A percentile compares a stretch with the other conserved stretches of the same genome.
These are phyloP conservation scores for Nomada ruficornis DNA, from an alignment of 2,888 invertebrate species.

Conservation along the genomic window DNA sequence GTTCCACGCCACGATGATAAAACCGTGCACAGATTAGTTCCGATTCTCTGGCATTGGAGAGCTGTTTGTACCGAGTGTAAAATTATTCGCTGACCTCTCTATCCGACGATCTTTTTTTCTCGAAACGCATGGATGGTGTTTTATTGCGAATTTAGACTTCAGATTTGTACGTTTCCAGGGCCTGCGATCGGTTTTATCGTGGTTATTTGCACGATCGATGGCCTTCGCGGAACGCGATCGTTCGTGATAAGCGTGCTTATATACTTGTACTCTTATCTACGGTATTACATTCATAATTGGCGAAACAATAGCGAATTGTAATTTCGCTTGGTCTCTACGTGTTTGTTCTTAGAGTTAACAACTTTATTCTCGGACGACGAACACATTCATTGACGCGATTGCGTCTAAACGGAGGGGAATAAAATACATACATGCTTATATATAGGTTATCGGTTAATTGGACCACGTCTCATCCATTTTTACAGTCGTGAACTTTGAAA, in stretches of 20 bases:
- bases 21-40: slow-evolving; percentile 59
- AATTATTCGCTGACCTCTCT: slow-evolving; percentile 44
- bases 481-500: background rate
- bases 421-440: slow-evolving; percentile 15
- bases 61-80: slow-evolving; percentile 36
- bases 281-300: slow-evolving; percentile 11
- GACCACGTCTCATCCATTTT: background rate
- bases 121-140: background rate
- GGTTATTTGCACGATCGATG: slow-evolving; percentile 27
- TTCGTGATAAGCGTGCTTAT: slow-evolving; percentile 4
- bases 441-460: slow-evolving; percentile 19
- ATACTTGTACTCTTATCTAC: background rate
- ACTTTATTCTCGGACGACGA: slow-evolving; percentile 21
- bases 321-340: background rate
- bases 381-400: background rate
- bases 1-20: slow-evolving; percentile 48
- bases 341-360: slow-evolving; percentile 22
- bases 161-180: background rate
- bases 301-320: slow-evolving; percentile 29
- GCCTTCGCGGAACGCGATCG: slow-evolving; percentile 7
- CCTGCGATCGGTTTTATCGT: slow-evolving; percentile 13
- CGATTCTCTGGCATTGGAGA: slow-evolving; percentile 42
- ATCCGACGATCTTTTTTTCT: slow-evolving; percentile 1
- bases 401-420: background rate
- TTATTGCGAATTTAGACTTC: slow-evolving; percentile 13